These are phyloP conservation scores for Chrysemys picta DNA, from an alignment of 2,113 vertebrate species.

Conservation along the genomic window DNA sequence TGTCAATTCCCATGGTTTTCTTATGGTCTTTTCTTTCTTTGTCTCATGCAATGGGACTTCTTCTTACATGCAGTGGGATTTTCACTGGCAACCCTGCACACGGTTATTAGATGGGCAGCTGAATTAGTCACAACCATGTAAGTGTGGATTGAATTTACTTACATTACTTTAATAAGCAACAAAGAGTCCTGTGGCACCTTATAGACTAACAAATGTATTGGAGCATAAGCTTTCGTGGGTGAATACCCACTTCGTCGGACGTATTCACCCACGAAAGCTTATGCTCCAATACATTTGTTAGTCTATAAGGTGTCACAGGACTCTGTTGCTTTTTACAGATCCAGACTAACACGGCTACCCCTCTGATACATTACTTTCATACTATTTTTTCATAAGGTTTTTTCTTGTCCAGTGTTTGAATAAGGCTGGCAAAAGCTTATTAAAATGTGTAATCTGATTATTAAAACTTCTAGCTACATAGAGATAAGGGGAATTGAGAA, in stretches of 20 bases:
- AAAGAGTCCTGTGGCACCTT: too few relatives aligned
- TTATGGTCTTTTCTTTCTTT: neutral
- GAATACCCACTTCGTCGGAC: too few relatives aligned
- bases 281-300: too few relatives aligned
- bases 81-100: neutral
- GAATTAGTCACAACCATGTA: accelerated
- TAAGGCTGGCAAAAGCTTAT: neutral
- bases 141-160: conserved; percentile 21
- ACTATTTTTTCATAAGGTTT: neutral
- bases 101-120: neutral
- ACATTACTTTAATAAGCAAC: neutral
- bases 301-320: too few relatives aligned
- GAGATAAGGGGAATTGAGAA: neutral
- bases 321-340: too few relatives aligned
- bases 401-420: neutral
- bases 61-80: neutral
- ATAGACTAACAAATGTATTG: too few relatives aligned
- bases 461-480: neutral
- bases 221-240: too few relatives aligned
- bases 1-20: neutral
- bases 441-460: neutral
- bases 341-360: too few relatives aligned
- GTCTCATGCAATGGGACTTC: neutral
- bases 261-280: too few relatives aligned
- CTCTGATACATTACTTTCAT: neutral